Conservation (phyloP, 2,797 vertebrate species). For the Fistularia commersonii region DNA sequence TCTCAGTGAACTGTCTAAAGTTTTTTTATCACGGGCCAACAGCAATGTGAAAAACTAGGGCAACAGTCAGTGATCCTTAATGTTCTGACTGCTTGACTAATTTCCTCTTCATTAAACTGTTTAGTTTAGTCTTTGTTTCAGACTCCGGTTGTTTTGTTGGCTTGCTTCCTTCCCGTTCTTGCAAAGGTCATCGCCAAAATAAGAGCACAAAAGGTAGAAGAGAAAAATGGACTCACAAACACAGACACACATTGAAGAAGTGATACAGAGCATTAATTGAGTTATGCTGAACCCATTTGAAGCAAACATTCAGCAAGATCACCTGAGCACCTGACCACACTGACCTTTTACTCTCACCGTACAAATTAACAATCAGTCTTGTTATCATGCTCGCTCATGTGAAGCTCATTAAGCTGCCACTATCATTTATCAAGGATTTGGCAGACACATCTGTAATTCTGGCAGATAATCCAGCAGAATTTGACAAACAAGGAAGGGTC, state of each 20-base stretch:
- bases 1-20: too few relatives aligned
- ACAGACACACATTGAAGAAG: not conserved
- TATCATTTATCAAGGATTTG: too few relatives aligned
- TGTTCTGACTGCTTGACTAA: not conserved
- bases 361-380: conserved; percentile 25
- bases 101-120: not conserved
- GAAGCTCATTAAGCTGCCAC: conserved; percentile 6
- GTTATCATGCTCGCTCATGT: conserved; percentile 9
- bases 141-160: not conserved
- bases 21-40: too few relatives aligned
- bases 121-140: conserved; percentile 5
- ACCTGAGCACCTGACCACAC: conserved; percentile 2
- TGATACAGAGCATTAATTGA: conserved; percentile 11
- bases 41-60: too few relatives aligned
- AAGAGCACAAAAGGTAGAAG: conserved; percentile 11
- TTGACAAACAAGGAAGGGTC: too few relatives aligned
- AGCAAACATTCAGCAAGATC: conserved; percentile 15
- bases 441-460: too few relatives aligned
- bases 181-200: conserved; percentile 33
- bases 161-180: not conserved
- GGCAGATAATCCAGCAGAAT: too few relatives aligned
- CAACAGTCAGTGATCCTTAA: too few relatives aligned
- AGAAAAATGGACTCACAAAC: not conserved
- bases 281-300: conserved; percentile 22
- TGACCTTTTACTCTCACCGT: conserved; percentile 29